Base-by-base conservation (phyloP, 2,113 vertebrate species). In the Shinisaurus crocodilurus region DNA sequence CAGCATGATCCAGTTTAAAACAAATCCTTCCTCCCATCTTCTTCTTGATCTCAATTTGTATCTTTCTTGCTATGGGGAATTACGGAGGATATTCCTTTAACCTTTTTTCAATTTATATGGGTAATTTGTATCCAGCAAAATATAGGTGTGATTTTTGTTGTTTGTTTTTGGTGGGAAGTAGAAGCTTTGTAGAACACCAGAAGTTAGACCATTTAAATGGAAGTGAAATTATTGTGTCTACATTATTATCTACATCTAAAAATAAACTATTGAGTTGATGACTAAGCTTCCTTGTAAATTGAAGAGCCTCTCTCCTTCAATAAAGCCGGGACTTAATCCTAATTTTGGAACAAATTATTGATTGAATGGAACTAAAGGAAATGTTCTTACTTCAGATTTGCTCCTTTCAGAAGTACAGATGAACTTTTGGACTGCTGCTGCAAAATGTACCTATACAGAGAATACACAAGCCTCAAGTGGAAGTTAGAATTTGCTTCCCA, bases 191-290 rank as follows among this genome's bases (percentile, higher is more conserved):
- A 65, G 40, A 77, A 57, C 77, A 67, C 45, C 0, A 0, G 76
- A 84, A 81, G 89, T 76, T 88, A 6, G 45, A 0, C 72, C 86
- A 60, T 86, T 89, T 90, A 48, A 89, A 86, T 82, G 88, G 85
- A 90, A 3, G 29, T 89, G 69, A 29, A 13, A 45, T 87, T 80
- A 75, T 13, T 82, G 45, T 81, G 69, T 91, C 94, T 92, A 88
- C n/a, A n/a, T n/a, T n/a, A n/a, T n/a, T n/a, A 89, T 92, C 90
- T 13, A 43, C 79, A 63, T 50, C 92, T 92, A 93, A 95, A 94
- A 92, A 87, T 93, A 93, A 50, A 48, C 25, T 2, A 27, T 74
- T 84, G 85, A 92, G 87, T 2, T n/a, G n/a, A 15, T 63, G 88
- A 82, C 40, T 84, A 82, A 90, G 70, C 0, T 0, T 83, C 65